phyloP scores from a whole-genome alignment of 2,113 vertebrate genomes.

The Triplophysa rosa region DNA sequence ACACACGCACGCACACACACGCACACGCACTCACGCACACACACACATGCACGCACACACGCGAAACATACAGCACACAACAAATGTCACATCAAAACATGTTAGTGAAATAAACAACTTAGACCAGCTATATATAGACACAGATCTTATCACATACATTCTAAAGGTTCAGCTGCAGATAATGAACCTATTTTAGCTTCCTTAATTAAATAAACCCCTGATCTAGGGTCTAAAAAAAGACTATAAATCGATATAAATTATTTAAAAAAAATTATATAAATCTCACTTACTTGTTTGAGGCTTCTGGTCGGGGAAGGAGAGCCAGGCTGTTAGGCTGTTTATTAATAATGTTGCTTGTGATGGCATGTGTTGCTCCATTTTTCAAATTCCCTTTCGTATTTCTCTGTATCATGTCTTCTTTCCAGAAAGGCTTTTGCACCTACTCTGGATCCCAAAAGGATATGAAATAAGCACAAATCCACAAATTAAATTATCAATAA shows the following conservation, averaged over 20 bases:
- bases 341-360: constrained; percentile 25
- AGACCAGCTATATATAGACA: not conserved
- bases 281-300: constrained; percentile 46
- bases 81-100: not conserved
- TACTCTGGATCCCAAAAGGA: not conserved
- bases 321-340: constrained; percentile 44
- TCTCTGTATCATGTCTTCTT: constrained; percentile 49
- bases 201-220: too few species aligned
- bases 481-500: not conserved
- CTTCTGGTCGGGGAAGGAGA: constrained; percentile 34
- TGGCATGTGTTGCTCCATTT: constrained; percentile 34
- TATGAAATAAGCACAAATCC: not conserved
- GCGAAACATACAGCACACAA: too few species aligned
- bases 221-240: not conserved
- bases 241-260: not conserved
- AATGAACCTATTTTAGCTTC: not conserved
- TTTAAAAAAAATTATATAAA: not conserved
- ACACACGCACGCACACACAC: too few species aligned
- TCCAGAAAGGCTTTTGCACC: constrained; percentile 6
- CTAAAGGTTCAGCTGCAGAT: not conserved
- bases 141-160: not conserved
- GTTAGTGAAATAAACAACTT: not conserved
- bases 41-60: too few species aligned
- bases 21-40: too few species aligned
- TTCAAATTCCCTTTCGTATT: constrained; percentile 38